Evolutionary conservation across 2,888 invertebrate species (phyloP).

Genomic region (Incurvaria masculella): DNA sequence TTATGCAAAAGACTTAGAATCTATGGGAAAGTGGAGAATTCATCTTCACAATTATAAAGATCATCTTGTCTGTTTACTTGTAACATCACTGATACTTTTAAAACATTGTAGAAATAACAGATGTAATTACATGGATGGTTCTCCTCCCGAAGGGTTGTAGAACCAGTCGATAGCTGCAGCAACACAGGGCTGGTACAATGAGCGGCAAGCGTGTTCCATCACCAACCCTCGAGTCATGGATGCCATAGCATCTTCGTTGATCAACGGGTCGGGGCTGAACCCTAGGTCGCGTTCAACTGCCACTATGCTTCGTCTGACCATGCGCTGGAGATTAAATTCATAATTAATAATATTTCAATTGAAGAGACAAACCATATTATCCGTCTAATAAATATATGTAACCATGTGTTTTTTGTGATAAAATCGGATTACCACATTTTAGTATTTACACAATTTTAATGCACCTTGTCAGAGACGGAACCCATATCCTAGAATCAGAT

Average conservation of each 20-base stretch:
- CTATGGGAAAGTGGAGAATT: too few relatives aligned
- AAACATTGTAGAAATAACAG: too few relatives aligned
- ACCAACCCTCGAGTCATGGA: slow-evolving; percentile 38
- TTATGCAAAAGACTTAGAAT: too few relatives aligned
- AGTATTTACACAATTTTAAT: background rate
- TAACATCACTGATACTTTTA: too few relatives aligned
- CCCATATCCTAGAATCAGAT: too few relatives aligned
- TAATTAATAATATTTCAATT: background rate
- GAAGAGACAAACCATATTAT: background rate
- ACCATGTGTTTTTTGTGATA: too few relatives aligned
- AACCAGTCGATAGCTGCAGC: slow-evolving; percentile 46
- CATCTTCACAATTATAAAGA: too few relatives aligned
- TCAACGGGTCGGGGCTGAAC: slow-evolving; percentile 27
- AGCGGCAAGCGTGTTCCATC: slow-evolving; percentile 44
- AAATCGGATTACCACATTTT: too few relatives aligned
- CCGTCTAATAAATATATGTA: too few relatives aligned
- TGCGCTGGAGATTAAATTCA: slow-evolving; percentile 25
- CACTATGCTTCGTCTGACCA: slow-evolving; percentile 33
- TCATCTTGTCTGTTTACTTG: too few relatives aligned
- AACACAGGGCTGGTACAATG: slow-evolving; percentile 37
- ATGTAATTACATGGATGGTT: slow-evolving; percentile 30
- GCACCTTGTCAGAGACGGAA: too few relatives aligned
- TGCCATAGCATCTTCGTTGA: slow-evolving; percentile 31
- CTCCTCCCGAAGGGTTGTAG: slow-evolving; percentile 26
- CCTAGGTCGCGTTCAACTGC: slow-evolving; percentile 31